Evolutionary conservation across 2,113 vertebrate species (phyloP), one percentile per base, ranked within the genome.

Genomic region (Ochotona curzoniae): DNA sequence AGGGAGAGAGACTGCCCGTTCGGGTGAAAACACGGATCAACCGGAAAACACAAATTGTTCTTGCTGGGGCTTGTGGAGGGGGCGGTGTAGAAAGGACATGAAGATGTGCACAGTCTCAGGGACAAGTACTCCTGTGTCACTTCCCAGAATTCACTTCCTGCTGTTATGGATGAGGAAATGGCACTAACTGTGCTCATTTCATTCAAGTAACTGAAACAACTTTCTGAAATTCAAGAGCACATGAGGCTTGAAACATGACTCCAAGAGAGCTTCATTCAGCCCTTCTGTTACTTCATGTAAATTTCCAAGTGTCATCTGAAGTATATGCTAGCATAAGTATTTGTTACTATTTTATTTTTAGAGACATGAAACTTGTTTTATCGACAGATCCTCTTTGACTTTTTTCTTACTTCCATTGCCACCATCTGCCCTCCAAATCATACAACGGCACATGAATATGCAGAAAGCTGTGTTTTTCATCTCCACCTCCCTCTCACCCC

Each of bases 311-410:
- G 32, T 87, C 49, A 74, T n/a, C 64, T 73, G 44, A 32, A 76
- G 25, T 75, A 74, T 70, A 47, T 35, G 54, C 64, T 25, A 44
- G 57, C 69, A 74, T 66, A 76, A 66, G 8, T 25, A 26, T 78
- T 92, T 89, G 13, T 63, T 87, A 32, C 28, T 75, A 71, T 87
- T 71, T 95, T 86, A 71, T 32, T 88, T 90, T 91, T 84, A 57
- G 38, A 60, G 26, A 11, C n/a, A 78, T 54, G n/a, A n/a, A 66
- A 8, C 9, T 83, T 18, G 32, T 47, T 91, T 81, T 20, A 54
- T 25, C 3, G 25, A 83, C 23, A 92, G 30, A 38, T 11, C 25
- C 26, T 89, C 20, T 80, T 78, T 25, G 28, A 64, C 54, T 91
- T 69, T 54, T n/a, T 90, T 28, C 1, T 71, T 54, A 10, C 8